A percentile compares a stretch with the other conserved stretches of the same genome.
phyloP scores from a whole-genome alignment of 2,797 vertebrate genomes.

The Dallia pectoralis region DNA sequence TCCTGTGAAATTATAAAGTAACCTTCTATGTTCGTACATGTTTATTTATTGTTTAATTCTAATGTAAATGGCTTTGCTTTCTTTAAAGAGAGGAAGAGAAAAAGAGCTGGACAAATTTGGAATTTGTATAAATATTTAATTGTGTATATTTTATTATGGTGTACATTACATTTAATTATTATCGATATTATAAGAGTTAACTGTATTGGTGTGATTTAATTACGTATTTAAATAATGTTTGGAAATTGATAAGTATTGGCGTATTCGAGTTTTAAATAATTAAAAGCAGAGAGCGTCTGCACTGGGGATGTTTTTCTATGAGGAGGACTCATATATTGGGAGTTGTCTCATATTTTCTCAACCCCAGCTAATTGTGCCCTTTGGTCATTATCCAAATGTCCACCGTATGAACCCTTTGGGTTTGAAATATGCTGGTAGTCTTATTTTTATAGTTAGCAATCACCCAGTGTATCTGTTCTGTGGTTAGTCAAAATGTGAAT shows the following conservation, averaged over 20 bases:
- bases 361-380: constrained; percentile 70
- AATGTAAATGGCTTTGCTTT: constrained; percentile 21
- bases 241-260: constrained; percentile 72
- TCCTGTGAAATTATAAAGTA: not conserved
- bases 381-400: constrained; percentile 68
- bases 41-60: constrained; percentile 39
- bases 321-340: constrained; percentile 66
- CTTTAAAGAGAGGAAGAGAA: not conserved
- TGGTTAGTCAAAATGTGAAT: constrained; percentile 77
- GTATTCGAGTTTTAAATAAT: constrained; percentile 74
- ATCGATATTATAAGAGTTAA: constrained; percentile 77
- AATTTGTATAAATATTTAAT: constrained; percentile 77
- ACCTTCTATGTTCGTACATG: not conserved
- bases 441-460: constrained; percentile 75
- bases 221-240: constrained; percentile 75
- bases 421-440: constrained; percentile 58
- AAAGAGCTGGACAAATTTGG: constrained; percentile 61
- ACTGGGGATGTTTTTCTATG: constrained; percentile 68
- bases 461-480: constrained; percentile 69
- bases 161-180: constrained; percentile 81
- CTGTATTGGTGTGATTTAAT: constrained; percentile 82
- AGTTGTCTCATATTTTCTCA: constrained; percentile 64
- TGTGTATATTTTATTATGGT: constrained; percentile 85
- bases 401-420: constrained; percentile 60
- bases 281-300: constrained; percentile 65